Evolutionary conservation across 37 sponge, comb jelly and placozoan species (phyloP), one percentile per base, ranked within the genome.

Genomic region (Chondrilla cf. caribensis): DNA sequence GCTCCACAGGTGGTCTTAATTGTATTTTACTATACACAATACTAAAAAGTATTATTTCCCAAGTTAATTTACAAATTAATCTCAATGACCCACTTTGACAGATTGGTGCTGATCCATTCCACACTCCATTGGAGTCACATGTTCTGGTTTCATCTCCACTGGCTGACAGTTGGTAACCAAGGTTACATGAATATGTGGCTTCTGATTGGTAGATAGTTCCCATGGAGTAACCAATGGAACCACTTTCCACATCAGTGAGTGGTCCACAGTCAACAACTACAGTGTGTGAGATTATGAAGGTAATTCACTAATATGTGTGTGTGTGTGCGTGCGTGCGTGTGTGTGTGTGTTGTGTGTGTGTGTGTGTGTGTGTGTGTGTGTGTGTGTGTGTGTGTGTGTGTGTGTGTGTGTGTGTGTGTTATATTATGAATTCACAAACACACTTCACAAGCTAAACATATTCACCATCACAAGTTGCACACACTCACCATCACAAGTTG

Each of bases 241-340:
- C 76, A 11, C 40, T 73, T n/a, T 2, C 41, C 24, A 73, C 76
- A 39, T 19, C 76, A 73, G 17, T 40, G 42, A 73, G 24, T 37
- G 2, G 25, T 43, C 76, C 41, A 38, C 76, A 73, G 25, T 73
- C 76, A 32, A 73, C 76, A 73, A 73, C 76, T 73, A 37, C 7
- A 73, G 51, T 47, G 51, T 47, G 51, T 47, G 51, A 14, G 51
- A 14, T 6, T 47, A 11, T 47, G 51, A n/a, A n/a, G n/a, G n/a
- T n/a, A n/a, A n/a, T n/a, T n/a, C n/a, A n/a, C n/a, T n/a, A n/a
- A n/a, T 47, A 11, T 47, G 51, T 47, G 51, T 47, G 51, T 47
- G 51, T 47, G 51, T 47, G 51, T 47, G 51, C 11, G 51, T 47
- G 51, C 11, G 51, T 47, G 51, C 11, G 51, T 47, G 51, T 47